A percentile compares a stretch with the other conserved stretches of the same genome.
Conservation (phyloP, 1,140 invertebrate genomes). For the Drosophila punjabiensis region DNA sequence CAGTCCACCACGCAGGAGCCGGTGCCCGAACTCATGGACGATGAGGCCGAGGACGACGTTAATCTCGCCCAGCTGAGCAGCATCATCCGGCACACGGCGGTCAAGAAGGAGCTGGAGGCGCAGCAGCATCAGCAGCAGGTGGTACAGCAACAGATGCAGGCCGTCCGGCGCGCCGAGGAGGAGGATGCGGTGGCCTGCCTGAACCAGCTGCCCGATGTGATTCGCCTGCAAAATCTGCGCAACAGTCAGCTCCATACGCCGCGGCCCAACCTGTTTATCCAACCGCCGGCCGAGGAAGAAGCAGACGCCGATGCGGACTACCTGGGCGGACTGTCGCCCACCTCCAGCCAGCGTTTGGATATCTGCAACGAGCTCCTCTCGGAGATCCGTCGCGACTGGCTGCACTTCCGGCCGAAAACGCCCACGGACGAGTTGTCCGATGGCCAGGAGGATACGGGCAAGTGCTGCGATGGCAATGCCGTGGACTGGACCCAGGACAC, state of each 20-base stretch:
- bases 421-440: constrained; percentile 83
- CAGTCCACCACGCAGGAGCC: constrained; percentile 33
- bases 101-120: constrained; percentile 72
- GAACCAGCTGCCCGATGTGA: constrained; percentile 79
- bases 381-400: constrained; percentile 86
- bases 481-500: constrained; percentile 86
- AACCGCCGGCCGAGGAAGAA: constrained; percentile 30
- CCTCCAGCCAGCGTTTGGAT: constrained; percentile 82
- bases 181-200: constrained; percentile 48
- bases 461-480: constrained; percentile 69
- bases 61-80: constrained; percentile 83
- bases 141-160: constrained; percentile 40
- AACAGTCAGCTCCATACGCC: constrained; percentile 46
- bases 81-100: constrained; percentile 76
- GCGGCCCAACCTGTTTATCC: constrained; percentile 50
- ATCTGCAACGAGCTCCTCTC: constrained; percentile 82
- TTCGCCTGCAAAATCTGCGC: constrained; percentile 69
- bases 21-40: constrained; percentile 56
- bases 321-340: constrained; percentile 74
- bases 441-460: constrained; percentile 54
- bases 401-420: constrained; percentile 92
- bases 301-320: constrained; percentile 56
- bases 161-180: constrained; percentile 29
- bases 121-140: constrained; percentile 63
- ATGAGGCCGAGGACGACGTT: constrained; percentile 81